phyloP scores from a whole-genome alignment of 2,888 invertebrate genomes.

The Balanococcus diminutus region DNA sequence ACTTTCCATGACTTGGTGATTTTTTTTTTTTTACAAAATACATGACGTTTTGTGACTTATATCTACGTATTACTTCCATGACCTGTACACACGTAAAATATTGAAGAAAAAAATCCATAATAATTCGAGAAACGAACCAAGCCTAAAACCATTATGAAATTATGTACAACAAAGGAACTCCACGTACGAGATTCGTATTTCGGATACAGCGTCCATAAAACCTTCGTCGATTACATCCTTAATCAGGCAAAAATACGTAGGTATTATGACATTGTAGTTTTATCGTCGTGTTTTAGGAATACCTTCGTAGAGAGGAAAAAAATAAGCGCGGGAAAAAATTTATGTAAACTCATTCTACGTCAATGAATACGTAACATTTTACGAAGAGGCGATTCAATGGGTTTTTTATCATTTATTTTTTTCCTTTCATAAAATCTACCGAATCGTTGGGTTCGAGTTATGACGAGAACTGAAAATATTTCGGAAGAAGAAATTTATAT shows the following conservation, averaged over 20 bases:
- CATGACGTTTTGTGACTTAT: no score
- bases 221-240: slow-evolving; percentile 3
- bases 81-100: background rate
- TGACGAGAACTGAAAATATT: no score
- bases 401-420: background rate
- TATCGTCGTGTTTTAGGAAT: background rate
- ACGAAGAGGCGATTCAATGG: background rate
- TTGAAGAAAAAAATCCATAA: background rate
- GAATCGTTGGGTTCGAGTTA: background rate
- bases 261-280: background rate
- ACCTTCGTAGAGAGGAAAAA: no score
- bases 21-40: no score
- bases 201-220: background rate
- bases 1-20: no score
- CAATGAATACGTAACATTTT: background rate
- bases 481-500: no score
- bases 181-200: background rate
- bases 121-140: background rate
- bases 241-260: slow-evolving; percentile 8
- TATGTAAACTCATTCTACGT: background rate
- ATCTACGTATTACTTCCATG: no score
- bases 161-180: background rate
- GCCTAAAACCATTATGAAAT: background rate
- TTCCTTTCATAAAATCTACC: background rate
- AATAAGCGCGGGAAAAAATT: background rate